A percentile compares a stretch with the other conserved stretches of the same genome.
Conservation (phyloP, 2,113 vertebrate genomes). For the Ochotona curzoniae region DNA sequence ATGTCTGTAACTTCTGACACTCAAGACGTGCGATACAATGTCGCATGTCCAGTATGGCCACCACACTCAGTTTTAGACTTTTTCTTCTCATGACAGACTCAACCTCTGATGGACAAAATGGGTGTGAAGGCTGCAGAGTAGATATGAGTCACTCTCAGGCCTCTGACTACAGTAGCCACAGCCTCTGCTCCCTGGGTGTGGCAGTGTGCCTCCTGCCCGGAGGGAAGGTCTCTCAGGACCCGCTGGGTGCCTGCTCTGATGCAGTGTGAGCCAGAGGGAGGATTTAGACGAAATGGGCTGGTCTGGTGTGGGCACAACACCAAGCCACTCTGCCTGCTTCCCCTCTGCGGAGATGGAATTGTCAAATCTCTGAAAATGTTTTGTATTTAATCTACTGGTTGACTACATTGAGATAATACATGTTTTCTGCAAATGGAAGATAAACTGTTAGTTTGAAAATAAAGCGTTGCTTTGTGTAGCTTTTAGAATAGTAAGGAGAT, state of each 20-base stretch:
- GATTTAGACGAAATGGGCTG: neutral
- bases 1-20: neutral
- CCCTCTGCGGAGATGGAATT: neutral
- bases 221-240: neutral
- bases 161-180: no score
- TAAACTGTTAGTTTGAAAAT: neutral
- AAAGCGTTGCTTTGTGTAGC: neutral
- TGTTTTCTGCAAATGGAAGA: slow-evolving; percentile 32
- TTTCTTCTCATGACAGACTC: neutral
- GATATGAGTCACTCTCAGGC: no score
- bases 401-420: neutral
- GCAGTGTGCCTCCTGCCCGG: neutral
- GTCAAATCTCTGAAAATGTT: neutral
- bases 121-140: neutral
- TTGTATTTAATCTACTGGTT: neutral
- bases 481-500: neutral
- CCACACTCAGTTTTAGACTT: neutral
- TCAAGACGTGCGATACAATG: neutral
- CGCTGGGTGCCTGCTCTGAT: neutral
- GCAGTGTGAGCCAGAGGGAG: neutral
- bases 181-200: neutral
- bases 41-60: neutral
- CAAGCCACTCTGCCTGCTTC: neutral
- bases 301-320: neutral
- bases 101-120: neutral